Evolutionary conservation across 2,797 vertebrate species (phyloP).

Genomic region (Microctenopoma lineatum): DNA sequence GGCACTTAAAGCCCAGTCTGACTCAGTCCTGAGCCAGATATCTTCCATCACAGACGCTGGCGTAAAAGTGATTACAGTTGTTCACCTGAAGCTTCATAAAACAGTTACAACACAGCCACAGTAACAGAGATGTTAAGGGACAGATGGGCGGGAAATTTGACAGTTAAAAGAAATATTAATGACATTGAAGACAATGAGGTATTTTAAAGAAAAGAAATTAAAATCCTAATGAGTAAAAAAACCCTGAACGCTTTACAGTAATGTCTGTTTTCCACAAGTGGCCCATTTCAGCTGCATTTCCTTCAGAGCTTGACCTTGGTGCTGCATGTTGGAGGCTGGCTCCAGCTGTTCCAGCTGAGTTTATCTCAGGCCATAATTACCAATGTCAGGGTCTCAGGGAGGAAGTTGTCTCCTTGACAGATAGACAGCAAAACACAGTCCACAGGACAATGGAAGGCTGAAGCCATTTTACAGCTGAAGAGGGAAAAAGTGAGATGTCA

Average conservation of each 20-base stretch:
- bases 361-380: slow-evolving; percentile 74
- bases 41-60: slow-evolving; percentile 66
- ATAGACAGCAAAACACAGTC: slow-evolving; percentile 60
- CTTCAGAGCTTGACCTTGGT: slow-evolving; percentile 71
- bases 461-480: slow-evolving; percentile 37
- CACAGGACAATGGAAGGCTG: slow-evolving; percentile 49
- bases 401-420: slow-evolving; percentile 71
- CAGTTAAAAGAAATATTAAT: slow-evolving; percentile 60
- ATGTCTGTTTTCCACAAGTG: slow-evolving; percentile 61
- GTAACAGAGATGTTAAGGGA: slow-evolving; percentile 64
- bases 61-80: slow-evolving; percentile 68
- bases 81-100: slow-evolving; percentile 72
- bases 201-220: slow-evolving; percentile 48
- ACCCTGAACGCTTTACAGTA: slow-evolving; percentile 44
- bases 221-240: slow-evolving; percentile 44
- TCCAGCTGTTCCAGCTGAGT: slow-evolving; percentile 75
- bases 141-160: slow-evolving; percentile 43
- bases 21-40: slow-evolving; percentile 61
- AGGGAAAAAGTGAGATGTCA: slow-evolving; percentile 23
- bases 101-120: slow-evolving; percentile 54
- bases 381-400: slow-evolving; percentile 70
- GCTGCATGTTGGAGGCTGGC: slow-evolving; percentile 55
- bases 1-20: slow-evolving; percentile 58
- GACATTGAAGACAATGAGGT: slow-evolving; percentile 55
- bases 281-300: slow-evolving; percentile 58